phyloP scores from a whole-genome alignment of 2,113 vertebrate genomes.

The Pollachius pollachius region DNA sequence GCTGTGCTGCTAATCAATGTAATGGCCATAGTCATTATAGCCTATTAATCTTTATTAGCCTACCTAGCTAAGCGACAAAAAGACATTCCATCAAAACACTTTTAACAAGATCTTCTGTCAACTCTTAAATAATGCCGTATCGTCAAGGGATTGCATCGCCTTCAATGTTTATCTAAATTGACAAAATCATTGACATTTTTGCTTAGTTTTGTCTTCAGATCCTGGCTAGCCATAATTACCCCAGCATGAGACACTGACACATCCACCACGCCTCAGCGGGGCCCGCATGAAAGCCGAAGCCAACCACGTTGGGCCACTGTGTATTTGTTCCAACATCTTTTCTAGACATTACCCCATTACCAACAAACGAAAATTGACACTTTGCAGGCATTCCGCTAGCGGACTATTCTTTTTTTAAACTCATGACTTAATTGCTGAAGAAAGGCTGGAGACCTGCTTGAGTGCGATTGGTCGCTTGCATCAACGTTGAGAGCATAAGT shows the following conservation, averaged over 20 bases:
- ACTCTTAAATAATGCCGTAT: no score
- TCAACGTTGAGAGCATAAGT: constrained; percentile 48
- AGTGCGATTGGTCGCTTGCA: constrained; percentile 53
- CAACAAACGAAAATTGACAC: constrained; percentile 35
- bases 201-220: constrained; percentile 8
- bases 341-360: constrained; percentile 59
- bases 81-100: no score
- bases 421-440: no score
- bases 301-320: constrained; percentile 20
- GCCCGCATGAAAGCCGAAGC: constrained; percentile 31
- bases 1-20: no score
- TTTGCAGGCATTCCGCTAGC: constrained; percentile 34
- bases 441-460: constrained; percentile 26
- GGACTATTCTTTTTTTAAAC: not conserved
- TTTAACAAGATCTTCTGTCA: no score
- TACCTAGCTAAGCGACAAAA: no score
- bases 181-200: not conserved
- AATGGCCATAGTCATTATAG: no score
- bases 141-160: no score
- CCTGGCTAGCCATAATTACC: constrained; percentile 42
- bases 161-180: no score
- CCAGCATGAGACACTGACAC: constrained; percentile 38
- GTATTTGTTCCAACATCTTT: constrained; percentile 27
- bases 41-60: no score
- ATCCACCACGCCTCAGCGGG: constrained; percentile 39